Base-by-base conservation (phyloP, 2,888 invertebrate species). In the Spodoptera littoralis region DNA sequence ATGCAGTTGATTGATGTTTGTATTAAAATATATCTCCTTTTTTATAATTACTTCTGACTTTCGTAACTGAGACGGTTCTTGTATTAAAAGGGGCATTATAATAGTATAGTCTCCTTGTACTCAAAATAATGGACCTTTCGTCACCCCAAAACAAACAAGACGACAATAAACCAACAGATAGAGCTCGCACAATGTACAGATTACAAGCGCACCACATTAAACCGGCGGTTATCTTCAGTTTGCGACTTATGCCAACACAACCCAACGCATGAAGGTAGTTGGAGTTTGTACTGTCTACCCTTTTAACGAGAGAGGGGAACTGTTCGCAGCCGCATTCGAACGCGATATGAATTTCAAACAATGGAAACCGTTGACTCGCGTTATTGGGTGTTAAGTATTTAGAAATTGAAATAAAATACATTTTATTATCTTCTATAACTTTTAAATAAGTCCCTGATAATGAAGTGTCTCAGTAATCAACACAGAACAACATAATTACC, bases 161-260 rank as follows among this genome's bases (percentile, higher is more conserved):
- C 61, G 30, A 59, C 53, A 52, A 57, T 55, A 67, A 60, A 64
- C 41, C 61, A 56, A 11, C 44, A 70, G 66, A 77, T 70, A 77
- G 46, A 63, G 44, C 59, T 11, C 56, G 45, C 73, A 75, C 63
- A 73, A 68, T 72, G 78, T 61, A 57, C 65, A 73, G 73, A 72
- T 73, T 77, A 77, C 58, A 54, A 61, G 52, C 57, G 57, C 63
- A 62, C 52, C 61, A 59, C 76, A 70, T 76, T 76, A 78, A 65
- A 68, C 63, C 60, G 54, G 42, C 60, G 60, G 78, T 70, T 77
- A 78, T 77, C 70, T 75, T 49, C 65, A 59, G 64, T 61, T 66
- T 36, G 70, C 66, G 78, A 62, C 70, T 55, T 70, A 76, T 56
- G 59, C 76, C 67, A 73, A 75, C 70, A 70, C 51, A 49, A 61